These are phyloP conservation scores for Syngnathoides biaculeatus DNA, from an alignment of 2,113 vertebrate genomes.

Conservation along the genomic window DNA sequence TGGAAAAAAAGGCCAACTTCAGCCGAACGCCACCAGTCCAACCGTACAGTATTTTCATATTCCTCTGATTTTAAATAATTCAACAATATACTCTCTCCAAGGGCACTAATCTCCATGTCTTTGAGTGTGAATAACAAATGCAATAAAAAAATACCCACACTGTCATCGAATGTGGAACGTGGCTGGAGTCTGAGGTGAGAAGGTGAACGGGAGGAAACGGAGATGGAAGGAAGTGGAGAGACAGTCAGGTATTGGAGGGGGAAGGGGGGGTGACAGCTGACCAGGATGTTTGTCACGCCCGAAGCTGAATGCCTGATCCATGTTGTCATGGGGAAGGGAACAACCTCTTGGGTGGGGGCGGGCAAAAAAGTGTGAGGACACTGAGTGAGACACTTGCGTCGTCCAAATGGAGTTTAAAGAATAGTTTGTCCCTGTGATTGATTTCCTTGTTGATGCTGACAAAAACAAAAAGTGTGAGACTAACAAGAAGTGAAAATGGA, in stretches of 20 bases:
- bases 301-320: neutral
- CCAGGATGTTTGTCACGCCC: slow-evolving; percentile 2
- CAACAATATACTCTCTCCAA: slow-evolving; percentile 29
- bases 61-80: slow-evolving; percentile 56
- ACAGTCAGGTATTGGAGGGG: neutral
- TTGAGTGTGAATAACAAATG: slow-evolving; percentile 58
- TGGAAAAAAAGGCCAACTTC: slow-evolving; percentile 25
- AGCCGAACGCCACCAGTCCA: slow-evolving; percentile 24
- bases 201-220: slow-evolving; percentile 6
- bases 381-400: slow-evolving; percentile 10
- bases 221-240: neutral
- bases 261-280: neutral
- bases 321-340: neutral
- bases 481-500: neutral
- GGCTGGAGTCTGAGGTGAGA: slow-evolving; percentile 23
- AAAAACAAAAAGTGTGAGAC: too few relatives aligned
- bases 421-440: slow-evolving; percentile 39
- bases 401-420: slow-evolving; percentile 43
- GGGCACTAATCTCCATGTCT: slow-evolving; percentile 54
- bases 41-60: slow-evolving; percentile 39
- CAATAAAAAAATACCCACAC: slow-evolving; percentile 59
- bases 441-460: slow-evolving; percentile 34
- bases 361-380: slow-evolving; percentile 19
- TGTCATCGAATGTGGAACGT: slow-evolving; percentile 30
- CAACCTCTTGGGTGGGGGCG: neutral